These are phyloP conservation scores for Pontoporia blainvillei DNA, from an alignment of 2,113 vertebrate species.

Conservation along the genomic window DNA sequence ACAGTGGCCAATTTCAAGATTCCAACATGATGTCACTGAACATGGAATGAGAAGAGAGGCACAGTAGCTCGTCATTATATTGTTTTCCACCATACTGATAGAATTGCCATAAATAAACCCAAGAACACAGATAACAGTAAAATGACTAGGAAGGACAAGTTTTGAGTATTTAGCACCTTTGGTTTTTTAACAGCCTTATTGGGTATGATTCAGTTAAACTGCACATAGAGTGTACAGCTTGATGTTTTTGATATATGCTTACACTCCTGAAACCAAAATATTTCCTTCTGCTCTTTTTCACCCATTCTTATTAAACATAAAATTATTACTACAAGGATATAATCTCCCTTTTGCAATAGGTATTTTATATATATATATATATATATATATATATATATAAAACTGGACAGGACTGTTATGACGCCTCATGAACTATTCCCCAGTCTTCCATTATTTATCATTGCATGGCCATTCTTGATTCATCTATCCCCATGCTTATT, in stretches of 20 bases:
- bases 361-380: not conserved
- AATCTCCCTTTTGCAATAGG: not conserved
- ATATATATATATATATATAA: not conserved
- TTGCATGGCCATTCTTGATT: not conserved
- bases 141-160: not conserved
- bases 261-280: not conserved
- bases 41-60: not conserved
- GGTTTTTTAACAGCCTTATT: not conserved
- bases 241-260: not conserved
- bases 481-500: not conserved
- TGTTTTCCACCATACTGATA: not conserved
- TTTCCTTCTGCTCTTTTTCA: not conserved
- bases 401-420: not conserved
- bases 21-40: not conserved
- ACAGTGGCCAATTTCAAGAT: not conserved
- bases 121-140: not conserved
- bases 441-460: not conserved
- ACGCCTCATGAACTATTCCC: not conserved
- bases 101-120: not conserved
- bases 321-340: not conserved
- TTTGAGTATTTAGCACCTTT: not conserved
- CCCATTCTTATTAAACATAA: not conserved
- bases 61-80: not conserved
- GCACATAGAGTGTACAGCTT: not conserved
- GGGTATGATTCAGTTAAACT: not conserved